Percentiles rank a stretch among this genome's conserved stretches.
phyloP scores from a whole-genome alignment of 2,797 vertebrate genomes.

The Siniperca undulata region DNA sequence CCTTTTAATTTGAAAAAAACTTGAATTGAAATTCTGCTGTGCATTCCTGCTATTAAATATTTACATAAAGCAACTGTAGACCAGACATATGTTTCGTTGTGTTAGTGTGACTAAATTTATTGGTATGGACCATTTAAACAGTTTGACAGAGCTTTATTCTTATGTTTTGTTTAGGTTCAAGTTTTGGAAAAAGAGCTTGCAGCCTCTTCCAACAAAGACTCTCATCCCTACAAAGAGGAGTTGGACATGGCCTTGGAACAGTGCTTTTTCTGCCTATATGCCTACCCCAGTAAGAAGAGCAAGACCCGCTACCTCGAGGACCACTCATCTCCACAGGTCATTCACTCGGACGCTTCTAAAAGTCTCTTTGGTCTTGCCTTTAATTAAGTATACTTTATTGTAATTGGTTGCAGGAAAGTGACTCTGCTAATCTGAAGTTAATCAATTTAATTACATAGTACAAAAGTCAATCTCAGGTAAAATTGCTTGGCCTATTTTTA shows the following conservation, averaged over 20 bases:
- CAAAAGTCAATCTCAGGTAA: not conserved
- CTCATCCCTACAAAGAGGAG: conserved; percentile 96
- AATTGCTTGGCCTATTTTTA: not conserved
- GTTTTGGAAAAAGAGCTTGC: conserved; percentile 93
- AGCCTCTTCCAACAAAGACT: conserved; percentile 83
- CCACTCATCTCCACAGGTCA: conserved; percentile 94
- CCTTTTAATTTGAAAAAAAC: not conserved
- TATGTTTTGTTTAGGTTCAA: conserved; percentile 84
- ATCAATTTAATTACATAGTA: not conserved
- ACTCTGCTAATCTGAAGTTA: not conserved
- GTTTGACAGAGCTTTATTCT: conserved; percentile 8
- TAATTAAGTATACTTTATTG: not conserved
- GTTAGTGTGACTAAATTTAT: not conserved
- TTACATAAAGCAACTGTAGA: not conserved
- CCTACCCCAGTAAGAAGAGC: conserved; percentile 98
- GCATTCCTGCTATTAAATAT: not conserved
- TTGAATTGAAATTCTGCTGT: not conserved
- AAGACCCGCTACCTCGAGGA: conserved; percentile 98
- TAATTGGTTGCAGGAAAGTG: conserved; percentile 5
- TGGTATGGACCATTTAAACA: not conserved
- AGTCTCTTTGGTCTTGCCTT: not conserved
- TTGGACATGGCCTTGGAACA: conserved; percentile 97
- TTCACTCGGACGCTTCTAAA: conserved; percentile 6
- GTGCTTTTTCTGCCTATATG: conserved; percentile 96
- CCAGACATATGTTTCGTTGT: not conserved